Percentiles rank a stretch among this genome's conserved stretches.
Evolutionary conservation across 2,113 vertebrate species (phyloP).

Genomic region (Rhinichthys klamathensis): DNA sequence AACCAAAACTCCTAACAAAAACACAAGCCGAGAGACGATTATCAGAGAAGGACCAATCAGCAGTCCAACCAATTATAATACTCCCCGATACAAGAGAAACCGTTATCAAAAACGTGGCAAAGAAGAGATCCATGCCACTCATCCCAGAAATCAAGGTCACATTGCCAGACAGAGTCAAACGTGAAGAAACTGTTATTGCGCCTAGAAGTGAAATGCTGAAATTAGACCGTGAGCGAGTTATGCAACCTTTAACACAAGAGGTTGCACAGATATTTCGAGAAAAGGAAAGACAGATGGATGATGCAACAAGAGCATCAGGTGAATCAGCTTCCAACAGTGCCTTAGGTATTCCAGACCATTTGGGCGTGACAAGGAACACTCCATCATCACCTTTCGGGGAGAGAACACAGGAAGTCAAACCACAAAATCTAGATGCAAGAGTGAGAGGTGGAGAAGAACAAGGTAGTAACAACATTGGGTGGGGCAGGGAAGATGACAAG

Average conservation of each 20-base stretch:
- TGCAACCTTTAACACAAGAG: constrained; percentile 54
- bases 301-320: constrained; percentile 53
- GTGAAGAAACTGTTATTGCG: constrained; percentile 55
- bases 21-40: constrained; percentile 39
- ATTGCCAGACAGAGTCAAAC: constrained; percentile 51
- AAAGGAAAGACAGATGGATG: constrained; percentile 58
- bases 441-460: constrained; percentile 22
- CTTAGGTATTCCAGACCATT: constrained; percentile 27
- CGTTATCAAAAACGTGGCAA: constrained; percentile 55
- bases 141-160: constrained; percentile 54
- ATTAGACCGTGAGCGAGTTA: constrained; percentile 61
- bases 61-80: constrained; percentile 47
- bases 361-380: constrained; percentile 48
- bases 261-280: constrained; percentile 49
- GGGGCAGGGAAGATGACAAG: constrained; percentile 51
- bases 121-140: constrained; percentile 44
- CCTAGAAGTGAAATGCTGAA: constrained; percentile 66
- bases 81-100: constrained; percentile 48
- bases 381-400: constrained; percentile 18
- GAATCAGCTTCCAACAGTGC: constrained; percentile 16
- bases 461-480: constrained; percentile 5
- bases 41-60: constrained; percentile 42
- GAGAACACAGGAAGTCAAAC: constrained; percentile 57
- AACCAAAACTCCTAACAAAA: constrained; percentile 48
- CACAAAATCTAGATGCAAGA: constrained; percentile 48